phyloP scores from a whole-genome alignment of 2,888 invertebrate genomes.

The Sphaerophoria rueppellii region DNA sequence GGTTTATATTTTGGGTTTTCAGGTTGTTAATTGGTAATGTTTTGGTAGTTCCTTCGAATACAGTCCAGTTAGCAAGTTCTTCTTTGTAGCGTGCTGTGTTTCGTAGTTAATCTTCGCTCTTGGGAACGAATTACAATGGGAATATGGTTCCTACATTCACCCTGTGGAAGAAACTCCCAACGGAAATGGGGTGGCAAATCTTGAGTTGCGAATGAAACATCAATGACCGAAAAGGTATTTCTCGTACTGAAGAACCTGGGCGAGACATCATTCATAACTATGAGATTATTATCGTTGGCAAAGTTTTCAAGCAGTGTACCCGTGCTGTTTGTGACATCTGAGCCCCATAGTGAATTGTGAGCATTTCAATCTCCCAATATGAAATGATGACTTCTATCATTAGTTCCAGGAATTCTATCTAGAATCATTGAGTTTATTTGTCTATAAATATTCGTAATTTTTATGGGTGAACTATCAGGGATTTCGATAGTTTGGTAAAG shows the following conservation, averaged over 20 bases:
- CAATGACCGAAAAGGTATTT: neutral
- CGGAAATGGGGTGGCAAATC: neutral
- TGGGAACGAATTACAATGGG: slow-evolving; percentile 9
- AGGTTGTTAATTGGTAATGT: neutral
- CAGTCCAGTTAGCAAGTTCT: slow-evolving; percentile 8
- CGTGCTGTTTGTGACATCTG: neutral
- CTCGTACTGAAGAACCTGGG: neutral
- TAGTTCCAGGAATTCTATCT: neutral
- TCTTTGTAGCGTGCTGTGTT: slow-evolving; percentile 5
- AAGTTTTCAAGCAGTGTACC: slow-evolving; percentile 15
- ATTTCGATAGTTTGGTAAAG: slow-evolving; percentile 1
- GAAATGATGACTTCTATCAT: slow-evolving; percentile 3
- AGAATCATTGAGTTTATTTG: neutral
- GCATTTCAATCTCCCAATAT: neutral
- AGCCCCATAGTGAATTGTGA: neutral
- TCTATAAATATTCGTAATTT: neutral
- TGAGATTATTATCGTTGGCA: neutral
- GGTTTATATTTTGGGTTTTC: neutral
- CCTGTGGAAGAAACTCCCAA: slow-evolving; percentile 16
- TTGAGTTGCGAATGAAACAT: slow-evolving; percentile 3
- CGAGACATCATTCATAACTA: slow-evolving; percentile 13
- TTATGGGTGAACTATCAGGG: neutral
- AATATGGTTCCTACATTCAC: slow-evolving; percentile 24
- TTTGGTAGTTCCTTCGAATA: neutral
- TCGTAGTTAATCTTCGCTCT: neutral